Percentiles rank a stretch among this genome's conserved stretches.
Conservation (phyloP, 1,140 invertebrate species). For the Camponotus vicinus region DNA sequence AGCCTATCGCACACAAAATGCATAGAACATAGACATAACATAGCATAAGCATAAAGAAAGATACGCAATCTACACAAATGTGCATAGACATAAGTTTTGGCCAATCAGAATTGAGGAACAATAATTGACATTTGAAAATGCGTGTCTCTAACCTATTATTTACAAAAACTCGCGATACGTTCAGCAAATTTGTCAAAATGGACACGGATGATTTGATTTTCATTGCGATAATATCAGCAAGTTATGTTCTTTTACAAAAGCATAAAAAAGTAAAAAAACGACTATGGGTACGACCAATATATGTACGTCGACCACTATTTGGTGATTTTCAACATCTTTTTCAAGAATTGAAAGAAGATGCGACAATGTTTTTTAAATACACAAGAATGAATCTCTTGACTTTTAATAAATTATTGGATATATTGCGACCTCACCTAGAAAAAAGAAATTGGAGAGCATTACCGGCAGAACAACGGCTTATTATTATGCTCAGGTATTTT, state of each 20-base stretch:
- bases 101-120: constrained; percentile 8
- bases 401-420: constrained; percentile 39
- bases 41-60: constrained; percentile 14
- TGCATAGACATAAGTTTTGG: constrained; percentile 2
- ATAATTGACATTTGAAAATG: background rate
- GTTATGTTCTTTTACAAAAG: constrained; percentile 13
- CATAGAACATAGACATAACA: constrained; percentile 14
- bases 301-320: background rate
- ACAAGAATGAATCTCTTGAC: background rate
- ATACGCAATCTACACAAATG: background rate
- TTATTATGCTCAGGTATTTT: constrained; percentile 28
- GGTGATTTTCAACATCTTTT: constrained; percentile 21
- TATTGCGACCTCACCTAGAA: constrained; percentile 5
- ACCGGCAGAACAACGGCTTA: constrained; percentile 20
- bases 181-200: background rate
- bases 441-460: constrained; percentile 38
- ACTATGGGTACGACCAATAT: constrained; percentile 25
- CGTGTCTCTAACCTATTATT: background rate
- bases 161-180: background rate
- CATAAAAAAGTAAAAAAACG: constrained; percentile 22
- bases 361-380: constrained; percentile 20
- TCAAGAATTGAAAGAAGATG: constrained; percentile 38
- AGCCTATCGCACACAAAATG: background rate
- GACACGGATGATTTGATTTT: background rate
- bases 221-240: background rate